These are phyloP conservation scores for Parasteatoda tepidariorum DNA, from an alignment of 1,140 invertebrate genomes.

Conservation along the genomic window DNA sequence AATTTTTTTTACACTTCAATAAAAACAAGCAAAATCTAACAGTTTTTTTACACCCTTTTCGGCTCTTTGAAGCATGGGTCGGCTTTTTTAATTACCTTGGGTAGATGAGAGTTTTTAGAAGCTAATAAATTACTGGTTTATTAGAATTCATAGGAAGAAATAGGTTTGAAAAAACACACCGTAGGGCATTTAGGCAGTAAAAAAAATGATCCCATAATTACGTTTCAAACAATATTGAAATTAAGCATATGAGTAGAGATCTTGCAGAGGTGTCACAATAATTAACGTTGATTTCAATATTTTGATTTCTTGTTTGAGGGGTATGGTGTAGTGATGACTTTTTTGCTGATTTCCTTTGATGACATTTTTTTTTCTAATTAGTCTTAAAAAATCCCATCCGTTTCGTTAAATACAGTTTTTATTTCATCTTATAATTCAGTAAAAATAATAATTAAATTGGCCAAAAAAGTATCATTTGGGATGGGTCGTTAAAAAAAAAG, in stretches of 20 bases:
- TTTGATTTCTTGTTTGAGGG: slow-evolving; percentile 2
- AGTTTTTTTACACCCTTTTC: slow-evolving; percentile 9
- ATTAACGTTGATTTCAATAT: slow-evolving; percentile 44
- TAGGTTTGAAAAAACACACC: slow-evolving; percentile 15
- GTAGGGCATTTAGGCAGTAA: background rate
- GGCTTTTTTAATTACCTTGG: slow-evolving; percentile 56
- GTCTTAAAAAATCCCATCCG: slow-evolving; percentile 32
- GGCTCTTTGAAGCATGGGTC: slow-evolving; percentile 50
- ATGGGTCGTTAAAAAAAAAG: slow-evolving; percentile 46
- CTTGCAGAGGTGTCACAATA: slow-evolving; percentile 28
- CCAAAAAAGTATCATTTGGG: slow-evolving; percentile 17
- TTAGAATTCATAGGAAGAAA: slow-evolving; percentile 2
- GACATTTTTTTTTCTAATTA: slow-evolving; percentile 26
- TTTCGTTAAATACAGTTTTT: slow-evolving; percentile 52
- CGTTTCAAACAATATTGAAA: slow-evolving; percentile 51
- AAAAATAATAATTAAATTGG: slow-evolving; percentile 51
- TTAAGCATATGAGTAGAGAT: slow-evolving; percentile 27
- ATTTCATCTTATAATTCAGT: slow-evolving; percentile 52
- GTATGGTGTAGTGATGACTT: background rate
- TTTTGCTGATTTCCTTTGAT: background rate
- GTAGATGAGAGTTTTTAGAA: slow-evolving; percentile 46
- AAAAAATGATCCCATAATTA: slow-evolving; percentile 53
- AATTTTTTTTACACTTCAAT: slow-evolving; percentile 30
- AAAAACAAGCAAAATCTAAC: slow-evolving; percentile 16
- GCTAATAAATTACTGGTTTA: slow-evolving; percentile 47